Evolutionary conservation across 2,797 vertebrate genomes (phyloP), one percentile per base, ranked within the genome.

Genomic region (Halcyon chelicuti): DNA sequence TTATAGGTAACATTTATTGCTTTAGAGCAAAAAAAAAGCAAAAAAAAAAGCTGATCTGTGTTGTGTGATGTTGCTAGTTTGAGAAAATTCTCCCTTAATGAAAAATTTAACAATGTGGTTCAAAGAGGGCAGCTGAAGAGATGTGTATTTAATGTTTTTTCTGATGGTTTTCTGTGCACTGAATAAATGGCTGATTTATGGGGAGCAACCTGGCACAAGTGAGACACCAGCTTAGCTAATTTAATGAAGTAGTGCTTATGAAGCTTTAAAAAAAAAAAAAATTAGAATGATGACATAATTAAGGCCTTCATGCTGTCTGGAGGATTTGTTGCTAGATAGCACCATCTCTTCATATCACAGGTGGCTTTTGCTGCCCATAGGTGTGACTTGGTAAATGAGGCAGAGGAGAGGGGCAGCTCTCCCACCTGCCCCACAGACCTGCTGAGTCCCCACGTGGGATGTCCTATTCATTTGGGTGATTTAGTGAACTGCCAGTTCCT

Each of bases 391-490:
- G 44, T 21, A 66, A 42, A 15, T 0, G 5, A 39, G 62, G 39
- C 35, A n/a, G 35, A 65, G 37, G 29, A 9, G 2, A 22, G 40
- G 28, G 31, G 46, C 10, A 11, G 6, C 26, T 31, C 8, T 28
- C 74, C 54, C 47, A 12, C 65, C 39, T 26, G 46, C 76, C 63
- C 54, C 66, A 21, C 0, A 3, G 21, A 39, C 35, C 35, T n/a
- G 44, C 39, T 47, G 46, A 54, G 0, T 54, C 39, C 33, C 14
- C 4, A 1, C 1, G 7, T 3, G 22, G 19, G 29, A 9, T 13
- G 1, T 39, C 7, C 2, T 10, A 4, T 26, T 54, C 18, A 2
- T 42, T 40, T 29, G 80, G n/a, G 65, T 72, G 40, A 51, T 66
- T 19, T 37, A 40, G 21, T 8, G 63, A n/a, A 18, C 29, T 29